A percentile compares a stretch with the other conserved stretches of the same genome.
These are phyloP conservation scores for Tanytarsus gracilentus DNA, from an alignment of 2,888 invertebrate species.

Conservation along the genomic window DNA sequence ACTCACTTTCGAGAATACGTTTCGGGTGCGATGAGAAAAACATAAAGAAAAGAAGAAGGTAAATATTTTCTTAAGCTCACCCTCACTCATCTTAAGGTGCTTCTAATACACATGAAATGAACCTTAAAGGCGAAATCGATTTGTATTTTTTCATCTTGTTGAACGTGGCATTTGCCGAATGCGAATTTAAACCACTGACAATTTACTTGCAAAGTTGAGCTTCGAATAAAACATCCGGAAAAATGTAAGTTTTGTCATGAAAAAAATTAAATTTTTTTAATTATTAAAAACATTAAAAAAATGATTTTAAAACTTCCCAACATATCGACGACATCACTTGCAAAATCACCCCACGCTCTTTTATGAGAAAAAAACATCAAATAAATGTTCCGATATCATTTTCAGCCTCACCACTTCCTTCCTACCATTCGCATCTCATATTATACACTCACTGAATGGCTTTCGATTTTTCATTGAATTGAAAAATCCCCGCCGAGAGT, in stretches of 20 bases:
- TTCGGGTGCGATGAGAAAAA: neutral
- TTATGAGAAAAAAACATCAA: constrained; percentile 17
- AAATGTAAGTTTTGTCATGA: neutral
- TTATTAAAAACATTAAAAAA: too few relatives aligned
- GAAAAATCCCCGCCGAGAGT: too few relatives aligned
- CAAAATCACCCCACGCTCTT: neutral
- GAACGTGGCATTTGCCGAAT: neutral
- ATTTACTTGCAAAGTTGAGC: constrained; percentile 21
- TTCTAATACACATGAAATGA: constrained; percentile 20
- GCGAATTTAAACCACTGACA: constrained; percentile 18
- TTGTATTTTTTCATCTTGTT: constrained; percentile 5
- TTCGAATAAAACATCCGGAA: constrained; percentile 24
- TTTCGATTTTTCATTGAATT: constrained; percentile 15
- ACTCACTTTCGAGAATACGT: too few relatives aligned
- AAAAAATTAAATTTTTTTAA: too few relatives aligned
- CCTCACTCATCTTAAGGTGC: neutral
- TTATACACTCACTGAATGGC: constrained; percentile 20
- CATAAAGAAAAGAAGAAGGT: constrained; percentile 23
- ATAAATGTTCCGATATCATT: constrained; percentile 8
- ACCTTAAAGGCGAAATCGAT: constrained; percentile 27
- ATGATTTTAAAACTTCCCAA: too few relatives aligned
- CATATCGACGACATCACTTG: too few relatives aligned
- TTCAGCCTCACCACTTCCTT: constrained; percentile 3
- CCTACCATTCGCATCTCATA: too few relatives aligned
- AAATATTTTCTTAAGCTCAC: constrained; percentile 21